Conservation (phyloP, 1,140 invertebrate species). For the Eciton burchellii region DNA sequence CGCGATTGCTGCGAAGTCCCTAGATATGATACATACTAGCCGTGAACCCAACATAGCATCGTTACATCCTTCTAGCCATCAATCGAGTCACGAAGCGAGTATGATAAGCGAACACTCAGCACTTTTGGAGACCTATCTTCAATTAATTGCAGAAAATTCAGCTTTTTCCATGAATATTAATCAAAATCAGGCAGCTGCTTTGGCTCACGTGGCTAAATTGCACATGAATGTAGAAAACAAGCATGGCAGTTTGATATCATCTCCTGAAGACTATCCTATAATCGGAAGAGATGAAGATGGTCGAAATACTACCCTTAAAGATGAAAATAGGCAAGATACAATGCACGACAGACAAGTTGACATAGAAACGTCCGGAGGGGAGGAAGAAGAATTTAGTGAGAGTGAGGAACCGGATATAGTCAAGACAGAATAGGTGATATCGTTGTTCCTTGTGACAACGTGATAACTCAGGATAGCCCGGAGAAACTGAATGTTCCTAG, state of each 20-base stretch:
- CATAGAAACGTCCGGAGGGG: slow-evolving; percentile 77
- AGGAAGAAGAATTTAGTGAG: slow-evolving; percentile 83
- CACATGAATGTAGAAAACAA: slow-evolving; percentile 89
- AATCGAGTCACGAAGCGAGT: slow-evolving; percentile 80
- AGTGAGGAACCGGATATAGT: slow-evolving; percentile 80
- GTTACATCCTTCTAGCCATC: slow-evolving; percentile 72
- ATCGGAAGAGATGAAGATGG: slow-evolving; percentile 81
- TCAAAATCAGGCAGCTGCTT: slow-evolving; percentile 86
- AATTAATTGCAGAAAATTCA: slow-evolving; percentile 93
- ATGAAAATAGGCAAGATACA: slow-evolving; percentile 78
- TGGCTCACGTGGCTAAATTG: slow-evolving; percentile 89
- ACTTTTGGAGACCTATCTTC: slow-evolving; percentile 93
- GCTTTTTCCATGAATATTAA: slow-evolving; percentile 86
- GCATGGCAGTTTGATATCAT: slow-evolving; percentile 61
- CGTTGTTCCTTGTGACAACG: background rate
- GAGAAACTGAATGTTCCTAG: background rate
- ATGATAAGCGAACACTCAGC: slow-evolving; percentile 89
- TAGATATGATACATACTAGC: slow-evolving; percentile 85
- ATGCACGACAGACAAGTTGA: slow-evolving; percentile 73
- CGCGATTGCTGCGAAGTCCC: slow-evolving; percentile 87
- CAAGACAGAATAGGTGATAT: slow-evolving; percentile 78
- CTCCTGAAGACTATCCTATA: slow-evolving; percentile 80
- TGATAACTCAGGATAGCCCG: background rate
- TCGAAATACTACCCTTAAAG: slow-evolving; percentile 71
- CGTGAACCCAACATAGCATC: slow-evolving; percentile 86